phyloP scores from a whole-genome alignment of 2,113 vertebrate genomes.

The Vulpes vulpes region DNA sequence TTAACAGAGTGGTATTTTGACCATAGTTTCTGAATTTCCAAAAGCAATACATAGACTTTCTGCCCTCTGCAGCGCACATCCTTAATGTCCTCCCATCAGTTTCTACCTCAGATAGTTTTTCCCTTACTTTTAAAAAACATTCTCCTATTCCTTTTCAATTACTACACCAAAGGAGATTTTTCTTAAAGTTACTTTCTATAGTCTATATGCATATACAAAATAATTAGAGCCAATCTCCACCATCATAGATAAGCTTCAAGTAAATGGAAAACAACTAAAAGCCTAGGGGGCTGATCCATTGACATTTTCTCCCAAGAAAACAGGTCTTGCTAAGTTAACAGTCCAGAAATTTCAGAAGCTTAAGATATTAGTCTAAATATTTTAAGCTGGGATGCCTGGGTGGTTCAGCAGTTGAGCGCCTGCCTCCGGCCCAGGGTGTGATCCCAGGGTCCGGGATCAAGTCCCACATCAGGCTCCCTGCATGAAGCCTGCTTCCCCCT shows the following conservation, averaged over 20 bases:
- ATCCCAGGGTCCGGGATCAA: no score
- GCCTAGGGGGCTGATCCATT: not conserved
- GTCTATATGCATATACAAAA: not conserved
- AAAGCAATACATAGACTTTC: not conserved
- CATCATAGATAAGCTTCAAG: not conserved
- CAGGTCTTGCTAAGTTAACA: not conserved
- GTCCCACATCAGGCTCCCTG: no score
- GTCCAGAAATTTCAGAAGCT: not conserved
- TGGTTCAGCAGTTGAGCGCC: no score
- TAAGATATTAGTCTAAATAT: not conserved
- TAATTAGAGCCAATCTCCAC: conserved; percentile 1
- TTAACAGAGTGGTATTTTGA: not conserved
- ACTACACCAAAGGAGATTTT: not conserved
- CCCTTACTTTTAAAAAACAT: conserved; percentile 17
- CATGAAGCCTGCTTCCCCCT: no score
- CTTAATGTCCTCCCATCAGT: not conserved
- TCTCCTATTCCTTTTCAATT: not conserved
- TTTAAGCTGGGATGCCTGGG: not conserved
- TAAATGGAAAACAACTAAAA: conserved; percentile 25
- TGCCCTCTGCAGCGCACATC: not conserved
- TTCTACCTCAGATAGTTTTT: not conserved
- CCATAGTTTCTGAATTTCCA: not conserved
- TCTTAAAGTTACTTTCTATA: conserved; percentile 27
- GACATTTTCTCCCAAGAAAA: not conserved
- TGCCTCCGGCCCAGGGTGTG: no score